A percentile compares a stretch with the other conserved stretches of the same genome.
These are phyloP conservation scores for Glyptemys insculpta DNA, from an alignment of 2,797 vertebrate species.

Conservation along the genomic window DNA sequence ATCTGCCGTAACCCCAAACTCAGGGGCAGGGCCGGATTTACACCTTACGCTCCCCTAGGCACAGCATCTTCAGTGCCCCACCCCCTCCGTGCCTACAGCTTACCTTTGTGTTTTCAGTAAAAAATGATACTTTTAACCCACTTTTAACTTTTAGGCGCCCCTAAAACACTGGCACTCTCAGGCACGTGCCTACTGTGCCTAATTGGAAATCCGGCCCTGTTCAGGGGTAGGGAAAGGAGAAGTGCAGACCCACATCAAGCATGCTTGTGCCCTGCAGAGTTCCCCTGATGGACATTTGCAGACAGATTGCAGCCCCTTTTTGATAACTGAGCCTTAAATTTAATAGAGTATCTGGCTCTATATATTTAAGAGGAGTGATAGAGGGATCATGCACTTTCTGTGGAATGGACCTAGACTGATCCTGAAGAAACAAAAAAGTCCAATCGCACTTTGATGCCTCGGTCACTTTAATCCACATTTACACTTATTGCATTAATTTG, in stretches of 20 bases:
- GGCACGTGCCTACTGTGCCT: no score
- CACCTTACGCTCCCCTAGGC: no score
- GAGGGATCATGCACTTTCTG: not conserved
- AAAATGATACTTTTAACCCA: no score
- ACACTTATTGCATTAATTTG: not conserved
- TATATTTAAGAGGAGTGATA: not conserved
- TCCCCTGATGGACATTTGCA: not conserved
- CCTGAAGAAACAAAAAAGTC: not conserved
- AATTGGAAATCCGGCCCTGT: no score
- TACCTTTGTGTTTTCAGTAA: no score
- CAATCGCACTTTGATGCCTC: no score
- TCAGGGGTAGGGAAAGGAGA: not conserved
- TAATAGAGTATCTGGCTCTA: not conserved
- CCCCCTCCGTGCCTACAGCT: no score
- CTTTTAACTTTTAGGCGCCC: no score
- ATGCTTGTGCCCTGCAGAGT: not conserved
- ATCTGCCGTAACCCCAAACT: not conserved
- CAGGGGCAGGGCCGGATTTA: not conserved
- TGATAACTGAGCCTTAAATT: not conserved
- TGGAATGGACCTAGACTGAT: not conserved
- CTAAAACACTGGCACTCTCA: no score
- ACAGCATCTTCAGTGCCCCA: no score
- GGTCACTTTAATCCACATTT: not conserved
- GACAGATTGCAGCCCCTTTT: no score
- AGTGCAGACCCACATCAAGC: not conserved